A percentile compares a stretch with the other conserved stretches of the same genome.
Evolutionary conservation across 1,140 invertebrate species (phyloP).

Genomic region (Cydia pomonella): DNA sequence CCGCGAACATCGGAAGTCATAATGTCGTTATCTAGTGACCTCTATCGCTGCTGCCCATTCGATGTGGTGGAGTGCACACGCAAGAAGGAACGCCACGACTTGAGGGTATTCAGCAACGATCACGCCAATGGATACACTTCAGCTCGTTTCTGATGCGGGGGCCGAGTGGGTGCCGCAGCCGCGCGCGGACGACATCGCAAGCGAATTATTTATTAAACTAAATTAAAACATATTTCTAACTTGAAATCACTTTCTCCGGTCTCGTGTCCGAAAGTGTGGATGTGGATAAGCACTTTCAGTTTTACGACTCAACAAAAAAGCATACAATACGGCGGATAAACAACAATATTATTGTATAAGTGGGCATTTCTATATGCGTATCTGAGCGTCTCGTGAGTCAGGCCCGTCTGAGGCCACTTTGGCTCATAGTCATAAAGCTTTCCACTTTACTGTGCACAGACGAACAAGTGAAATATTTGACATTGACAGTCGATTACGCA

Average conservation of each 20-base stretch:
- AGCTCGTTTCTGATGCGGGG: no score
- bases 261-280: constrained; percentile 32
- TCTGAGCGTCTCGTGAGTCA: constrained; percentile 37
- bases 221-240: background rate
- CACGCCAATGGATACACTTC: no score
- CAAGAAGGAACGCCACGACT: no score
- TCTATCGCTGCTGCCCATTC: no score
- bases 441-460: background rate
- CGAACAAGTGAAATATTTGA: background rate
- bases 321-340: constrained; percentile 43
- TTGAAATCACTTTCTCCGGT: background rate
- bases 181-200: no score
- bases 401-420: background rate
- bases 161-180: no score
- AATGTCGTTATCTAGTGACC: no score
- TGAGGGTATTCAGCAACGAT: no score
- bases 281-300: constrained; percentile 53
- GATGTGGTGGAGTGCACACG: no score
- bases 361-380: constrained; percentile 53
- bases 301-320: constrained; percentile 57
- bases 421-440: background rate
- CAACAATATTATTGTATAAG: constrained; percentile 53
- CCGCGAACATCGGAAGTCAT: no score
- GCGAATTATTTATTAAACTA: no score
- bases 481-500: background rate